Evolutionary conservation across 2,113 vertebrate genomes (phyloP), one percentile per base, ranked within the genome.

Genomic region (Steatornis caripensis): DNA sequence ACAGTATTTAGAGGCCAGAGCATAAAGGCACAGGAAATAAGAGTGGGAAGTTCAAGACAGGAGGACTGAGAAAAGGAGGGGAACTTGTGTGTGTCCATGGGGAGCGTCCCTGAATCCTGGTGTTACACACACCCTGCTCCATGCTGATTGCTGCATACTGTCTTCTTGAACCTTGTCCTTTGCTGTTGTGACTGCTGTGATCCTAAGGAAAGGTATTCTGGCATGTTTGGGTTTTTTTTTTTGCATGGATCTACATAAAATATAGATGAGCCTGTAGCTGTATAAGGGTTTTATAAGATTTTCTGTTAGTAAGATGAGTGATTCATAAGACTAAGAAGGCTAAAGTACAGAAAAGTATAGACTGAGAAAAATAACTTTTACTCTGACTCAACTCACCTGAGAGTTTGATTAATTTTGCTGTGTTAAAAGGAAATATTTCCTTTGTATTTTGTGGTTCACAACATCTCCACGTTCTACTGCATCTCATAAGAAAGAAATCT

Each of bases 121-220:
- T n/a, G n/a, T 72, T 34, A 21, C 0, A 1, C 17, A 43, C 41
- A 70, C 8, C n/a, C 15, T 68, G 39, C n/a, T n/a, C n/a, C n/a
- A n/a, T n/a, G n/a, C n/a, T n/a, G n/a, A n/a, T n/a, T n/a, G n/a
- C n/a, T n/a, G n/a, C n/a, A n/a, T n/a, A n/a, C n/a, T n/a, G n/a
- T n/a, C 30, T 91, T 71, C 51, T 62, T 46, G 34, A 14, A 1
- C 5, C 15, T 78, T 53, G 37, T 43, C 17, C 8, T 39, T 66
- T 61, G 8, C 4, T 71, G 2, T 10, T 66, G 41, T 37, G 29
- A 54, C 29, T 69, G 7, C 39, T 55, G 7, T 3, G 2, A n/a
- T 39, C 20, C 18, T 36, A 84, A 58, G 11, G 3, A 58, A 54
- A 77, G 7, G 3, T 60, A 21, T 81, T 76, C 37, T 53, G 53